These are phyloP conservation scores for Nannospalax galili DNA, from an alignment of 2,113 vertebrate species.

Conservation along the genomic window DNA sequence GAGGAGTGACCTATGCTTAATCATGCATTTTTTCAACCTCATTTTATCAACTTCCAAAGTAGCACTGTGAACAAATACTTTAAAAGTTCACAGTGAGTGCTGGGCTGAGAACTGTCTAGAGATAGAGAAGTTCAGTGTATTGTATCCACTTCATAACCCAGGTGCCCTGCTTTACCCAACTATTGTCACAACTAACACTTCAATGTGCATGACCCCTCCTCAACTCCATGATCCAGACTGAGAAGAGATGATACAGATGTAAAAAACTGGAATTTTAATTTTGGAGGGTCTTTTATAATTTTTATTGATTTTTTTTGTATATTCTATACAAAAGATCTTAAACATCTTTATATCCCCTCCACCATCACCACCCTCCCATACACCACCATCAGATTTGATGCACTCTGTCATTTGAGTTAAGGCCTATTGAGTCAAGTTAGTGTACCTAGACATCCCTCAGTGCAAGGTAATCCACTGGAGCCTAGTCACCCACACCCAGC, in stretches of 20 bases:
- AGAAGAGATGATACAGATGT: not conserved
- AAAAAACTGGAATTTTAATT: not conserved
- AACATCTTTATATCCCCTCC: too few relatives aligned
- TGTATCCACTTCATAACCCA: not conserved
- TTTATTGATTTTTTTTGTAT: too few relatives aligned
- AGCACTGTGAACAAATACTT: not conserved
- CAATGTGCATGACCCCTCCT: not conserved
- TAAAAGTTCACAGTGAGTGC: not conserved
- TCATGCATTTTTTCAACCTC: not conserved
- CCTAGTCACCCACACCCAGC: too few relatives aligned
- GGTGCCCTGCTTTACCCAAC: not conserved
- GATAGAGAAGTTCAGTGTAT: not conserved
- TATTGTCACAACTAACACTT: not conserved
- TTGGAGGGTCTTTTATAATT: too few relatives aligned
- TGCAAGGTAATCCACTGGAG: too few relatives aligned
- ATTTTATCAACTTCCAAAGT: not conserved
- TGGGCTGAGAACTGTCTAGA: not conserved
- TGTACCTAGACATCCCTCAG: too few relatives aligned
- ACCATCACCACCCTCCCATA: too few relatives aligned
- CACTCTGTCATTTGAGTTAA: too few relatives aligned
- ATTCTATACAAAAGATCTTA: too few relatives aligned
- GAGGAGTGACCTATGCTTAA: not conserved
- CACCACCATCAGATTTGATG: too few relatives aligned
- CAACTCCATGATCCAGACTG: not conserved
- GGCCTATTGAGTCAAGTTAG: too few relatives aligned